Percentiles rank a stretch among this genome's conserved stretches.
phyloP scores from a whole-genome alignment of 1,140 invertebrate species.

The Dendrolimus kikuchii region DNA sequence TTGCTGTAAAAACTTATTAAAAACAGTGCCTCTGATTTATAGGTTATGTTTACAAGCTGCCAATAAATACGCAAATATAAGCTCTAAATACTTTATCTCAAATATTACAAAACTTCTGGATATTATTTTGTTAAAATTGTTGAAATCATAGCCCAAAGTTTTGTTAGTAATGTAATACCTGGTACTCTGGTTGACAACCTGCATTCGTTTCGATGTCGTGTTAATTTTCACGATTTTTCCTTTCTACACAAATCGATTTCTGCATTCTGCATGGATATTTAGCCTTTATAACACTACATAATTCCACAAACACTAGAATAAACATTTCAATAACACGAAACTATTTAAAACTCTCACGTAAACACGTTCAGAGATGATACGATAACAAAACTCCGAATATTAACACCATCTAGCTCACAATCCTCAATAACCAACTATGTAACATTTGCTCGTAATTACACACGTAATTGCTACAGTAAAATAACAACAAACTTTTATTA shows the following conservation, averaged over 20 bases:
- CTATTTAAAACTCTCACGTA: constrained; percentile 52
- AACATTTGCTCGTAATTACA: constrained; percentile 12
- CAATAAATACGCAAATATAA: constrained; percentile 1
- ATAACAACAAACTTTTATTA: constrained; percentile 26
- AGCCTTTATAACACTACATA: constrained; percentile 11
- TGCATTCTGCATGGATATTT: constrained; percentile 14
- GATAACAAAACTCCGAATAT: constrained; percentile 11
- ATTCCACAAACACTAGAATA: constrained; percentile 19
- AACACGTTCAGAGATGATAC: constrained; percentile 44
- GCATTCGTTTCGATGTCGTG: constrained; percentile 21
- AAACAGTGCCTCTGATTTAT: constrained; percentile 21
- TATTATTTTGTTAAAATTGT: no score
- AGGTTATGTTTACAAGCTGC: constrained; percentile 50
- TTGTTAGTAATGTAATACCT: constrained; percentile 13
- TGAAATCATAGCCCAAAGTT: background rate
- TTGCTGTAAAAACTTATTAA: background rate
- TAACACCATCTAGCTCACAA: constrained; percentile 7
- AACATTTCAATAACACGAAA: constrained; percentile 32
- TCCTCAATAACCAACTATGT: constrained; percentile 12
- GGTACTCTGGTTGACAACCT: constrained; percentile 25
- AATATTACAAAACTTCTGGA: no score
- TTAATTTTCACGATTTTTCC: constrained; percentile 13
- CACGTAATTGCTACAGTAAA: constrained; percentile 8
- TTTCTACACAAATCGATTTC: background rate
- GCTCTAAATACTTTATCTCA: no score